Conservation (phyloP, 2,797 vertebrate species). For the Crocodylus rhombifer region DNA sequence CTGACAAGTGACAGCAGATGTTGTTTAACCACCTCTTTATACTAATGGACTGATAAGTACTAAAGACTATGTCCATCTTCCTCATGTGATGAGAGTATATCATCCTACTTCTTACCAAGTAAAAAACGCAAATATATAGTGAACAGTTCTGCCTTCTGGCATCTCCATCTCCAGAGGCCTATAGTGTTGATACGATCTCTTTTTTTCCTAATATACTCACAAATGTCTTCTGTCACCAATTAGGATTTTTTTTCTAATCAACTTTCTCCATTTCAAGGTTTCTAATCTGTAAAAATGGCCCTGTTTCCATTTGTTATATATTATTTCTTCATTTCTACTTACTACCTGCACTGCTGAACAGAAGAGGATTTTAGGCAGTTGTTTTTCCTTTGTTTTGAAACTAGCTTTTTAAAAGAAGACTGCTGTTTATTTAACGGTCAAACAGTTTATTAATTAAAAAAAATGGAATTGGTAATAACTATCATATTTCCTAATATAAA, state of each 20-base stretch:
- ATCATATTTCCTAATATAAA: slow-evolving; percentile 26
- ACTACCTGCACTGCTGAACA: background rate
- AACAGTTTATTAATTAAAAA: background rate
- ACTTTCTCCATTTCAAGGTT: background rate
- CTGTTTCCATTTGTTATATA: background rate
- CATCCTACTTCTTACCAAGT: background rate
- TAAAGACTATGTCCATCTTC: background rate
- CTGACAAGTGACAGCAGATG: background rate
- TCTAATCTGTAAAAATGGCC: background rate
- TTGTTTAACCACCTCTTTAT: background rate
- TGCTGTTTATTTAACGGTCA: background rate
- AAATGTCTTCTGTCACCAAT: background rate
- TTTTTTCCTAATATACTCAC: background rate
- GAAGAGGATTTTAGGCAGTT: background rate
- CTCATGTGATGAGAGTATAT: background rate
- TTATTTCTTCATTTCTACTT: background rate
- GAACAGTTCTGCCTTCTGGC: background rate
- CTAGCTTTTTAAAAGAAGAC: background rate
- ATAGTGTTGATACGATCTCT: background rate
- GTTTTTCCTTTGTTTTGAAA: background rate
- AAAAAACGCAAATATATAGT: background rate
- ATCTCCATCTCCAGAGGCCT: background rate
- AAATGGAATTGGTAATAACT: background rate
- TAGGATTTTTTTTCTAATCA: background rate
- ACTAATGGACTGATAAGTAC: background rate